Base-by-base conservation (phyloP, 2,113 vertebrate genomes). In the Callocephalon fimbriatum region DNA sequence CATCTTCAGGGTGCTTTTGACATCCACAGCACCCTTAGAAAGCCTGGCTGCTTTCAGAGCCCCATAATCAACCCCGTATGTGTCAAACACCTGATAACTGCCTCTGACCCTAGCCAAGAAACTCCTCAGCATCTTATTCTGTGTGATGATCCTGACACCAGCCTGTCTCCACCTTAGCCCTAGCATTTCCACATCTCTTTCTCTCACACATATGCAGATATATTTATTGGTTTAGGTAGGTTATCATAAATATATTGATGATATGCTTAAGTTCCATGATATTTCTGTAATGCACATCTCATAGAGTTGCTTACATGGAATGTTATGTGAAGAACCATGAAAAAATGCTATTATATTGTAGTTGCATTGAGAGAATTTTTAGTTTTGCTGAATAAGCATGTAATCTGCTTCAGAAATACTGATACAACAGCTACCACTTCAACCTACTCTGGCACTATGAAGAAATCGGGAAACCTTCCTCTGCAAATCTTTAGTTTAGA, bases 41-140 rank as follows among this genome's bases (percentile, higher is more conserved):
- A 83, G 1, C 27, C 53, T 56, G 53, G 3, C 42, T 56, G 17
- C 21, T 65, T 51, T 73, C n/a, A 75, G 25, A 63, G 74, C 48
- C 2, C 2, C 16, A 4, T 31, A 22, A 53, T 31, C n/a, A 89
- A 8, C 0, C 1, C 25, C 5, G 0, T 26, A 5, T 1, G 6
- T 17, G 7, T 18, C 16, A 26, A 62, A 25, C 3, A 15, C 5
- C 15, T 45, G 15, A 56, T 35, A 42, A 9, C 21, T 70, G 14
- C 62, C 37, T 26, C n/a, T 66, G 42, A 63, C 25, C 51, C 14
- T 13, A 80, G 12, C 23, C 22, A 59, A 77, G 29, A 87, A 77
- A 81, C 5, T 29, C 20, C 17, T 61, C 9, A 76, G 12, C 2
- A 1, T 27, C 27, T 26, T 83, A 1, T 76, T 67, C 12, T 35